Conservation (phyloP, 2,797 vertebrate genomes). For the Oreochromis mossambicus region DNA sequence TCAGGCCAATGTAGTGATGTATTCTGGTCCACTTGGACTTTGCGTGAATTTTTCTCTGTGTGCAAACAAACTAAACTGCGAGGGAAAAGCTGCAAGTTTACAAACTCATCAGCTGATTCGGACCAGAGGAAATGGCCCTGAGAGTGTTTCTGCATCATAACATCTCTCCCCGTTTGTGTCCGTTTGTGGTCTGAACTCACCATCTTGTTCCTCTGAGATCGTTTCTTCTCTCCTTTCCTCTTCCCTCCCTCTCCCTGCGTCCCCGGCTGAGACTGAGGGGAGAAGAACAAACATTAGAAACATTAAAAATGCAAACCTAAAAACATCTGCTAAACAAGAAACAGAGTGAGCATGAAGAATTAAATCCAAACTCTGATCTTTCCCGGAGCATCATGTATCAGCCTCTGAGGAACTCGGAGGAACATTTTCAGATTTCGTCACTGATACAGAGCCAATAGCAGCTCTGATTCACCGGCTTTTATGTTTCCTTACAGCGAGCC, state of each 20-base stretch:
- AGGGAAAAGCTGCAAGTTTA: neutral
- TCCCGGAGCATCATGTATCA: neutral
- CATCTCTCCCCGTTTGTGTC: neutral
- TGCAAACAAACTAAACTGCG: neutral
- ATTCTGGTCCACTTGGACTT: neutral
- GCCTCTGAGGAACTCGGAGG: neutral
- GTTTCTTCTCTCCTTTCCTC: constrained; percentile 40
- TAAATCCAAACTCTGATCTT: neutral
- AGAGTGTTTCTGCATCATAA: neutral
- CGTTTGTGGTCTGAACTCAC: constrained; percentile 4
- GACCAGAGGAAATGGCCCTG: neutral
- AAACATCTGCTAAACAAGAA: neutral
- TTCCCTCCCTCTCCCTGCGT: constrained; percentile 1
- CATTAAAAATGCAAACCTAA: neutral
- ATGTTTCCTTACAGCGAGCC: neutral
- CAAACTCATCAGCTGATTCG: neutral
- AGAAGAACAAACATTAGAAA: neutral
- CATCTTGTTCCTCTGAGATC: constrained; percentile 22
- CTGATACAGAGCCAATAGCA: fast-evolving
- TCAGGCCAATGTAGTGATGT: neutral
- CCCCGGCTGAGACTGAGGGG: neutral
- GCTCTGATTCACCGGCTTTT: neutral
- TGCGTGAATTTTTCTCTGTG: neutral
- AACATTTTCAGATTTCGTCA: neutral
- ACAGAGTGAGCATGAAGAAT: neutral